Percentiles rank a stretch among this genome's conserved stretches.
These are phyloP conservation scores for Triplophysa yarkandensis DNA, from an alignment of 2,797 vertebrate genomes.

Conservation along the genomic window DNA sequence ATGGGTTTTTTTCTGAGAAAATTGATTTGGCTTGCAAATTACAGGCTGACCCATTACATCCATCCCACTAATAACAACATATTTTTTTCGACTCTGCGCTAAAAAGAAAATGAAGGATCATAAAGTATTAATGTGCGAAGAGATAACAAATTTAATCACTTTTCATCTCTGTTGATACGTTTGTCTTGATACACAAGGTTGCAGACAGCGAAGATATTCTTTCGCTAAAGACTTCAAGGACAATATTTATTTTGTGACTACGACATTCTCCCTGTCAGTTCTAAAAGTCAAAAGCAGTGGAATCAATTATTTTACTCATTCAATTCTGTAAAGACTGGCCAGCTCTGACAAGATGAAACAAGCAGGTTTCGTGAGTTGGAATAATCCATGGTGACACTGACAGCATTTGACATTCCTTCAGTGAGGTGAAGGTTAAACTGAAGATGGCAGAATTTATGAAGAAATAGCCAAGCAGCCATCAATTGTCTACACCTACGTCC, in stretches of 20 bases:
- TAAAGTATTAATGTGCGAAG: not conserved
- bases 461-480: constrained; percentile 28
- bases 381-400: constrained; percentile 38
- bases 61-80: constrained; percentile 32
- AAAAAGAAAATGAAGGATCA: constrained; percentile 8
- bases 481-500: constrained; percentile 31
- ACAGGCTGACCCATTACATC: constrained; percentile 30
- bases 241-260: not conserved
- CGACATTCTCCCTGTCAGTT: not conserved
- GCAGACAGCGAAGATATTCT: constrained; percentile 8
- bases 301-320: constrained; percentile 24
- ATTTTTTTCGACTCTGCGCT: constrained; percentile 34
- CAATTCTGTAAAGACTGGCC: constrained; percentile 9
- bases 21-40: constrained; percentile 28
- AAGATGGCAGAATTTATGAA: constrained; percentile 37
- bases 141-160: constrained; percentile 25
- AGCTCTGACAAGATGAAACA: constrained; percentile 18
- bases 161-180: constrained; percentile 23
- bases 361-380: constrained; percentile 13
- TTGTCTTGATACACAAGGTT: constrained; percentile 13
- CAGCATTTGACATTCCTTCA: constrained; percentile 44
- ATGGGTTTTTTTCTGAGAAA: constrained; percentile 15
- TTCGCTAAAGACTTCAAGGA: constrained; percentile 15
- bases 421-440: constrained; percentile 30
- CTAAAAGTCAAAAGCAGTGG: not conserved